phyloP scores from a whole-genome alignment of 2,113 vertebrate species.

The Pleuronectes platessa region DNA sequence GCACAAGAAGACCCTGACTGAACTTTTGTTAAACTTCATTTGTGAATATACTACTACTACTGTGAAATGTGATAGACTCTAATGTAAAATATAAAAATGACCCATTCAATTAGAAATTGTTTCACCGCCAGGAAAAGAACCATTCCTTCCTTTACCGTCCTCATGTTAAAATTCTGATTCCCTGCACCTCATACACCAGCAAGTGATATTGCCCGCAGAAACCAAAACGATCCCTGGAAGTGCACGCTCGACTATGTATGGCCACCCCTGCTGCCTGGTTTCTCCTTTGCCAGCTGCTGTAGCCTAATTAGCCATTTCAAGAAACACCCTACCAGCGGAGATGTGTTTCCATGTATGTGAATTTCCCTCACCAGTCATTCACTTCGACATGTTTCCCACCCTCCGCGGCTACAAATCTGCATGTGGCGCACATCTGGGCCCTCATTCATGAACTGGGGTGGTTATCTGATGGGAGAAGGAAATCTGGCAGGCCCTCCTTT shows the following conservation, averaged over 20 bases:
- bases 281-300: conserved; percentile 70
- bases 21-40: too few relatives aligned
- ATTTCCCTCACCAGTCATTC: conserved; percentile 64
- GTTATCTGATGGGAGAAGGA: conserved; percentile 73
- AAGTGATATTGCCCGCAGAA: conserved; percentile 42
- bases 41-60: too few relatives aligned
- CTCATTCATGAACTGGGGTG: conserved; percentile 65
- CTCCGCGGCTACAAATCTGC: conserved; percentile 62
- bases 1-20: background rate
- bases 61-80: background rate
- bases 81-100: background rate
- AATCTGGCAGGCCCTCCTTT: conserved; percentile 52
- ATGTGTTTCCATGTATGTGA: conserved; percentile 77
- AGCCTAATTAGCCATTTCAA: conserved; percentile 79
- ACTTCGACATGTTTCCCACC: conserved; percentile 69
- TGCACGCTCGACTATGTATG: conserved; percentile 13
- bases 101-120: background rate
- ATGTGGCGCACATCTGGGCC: conserved; percentile 79
- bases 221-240: conserved; percentile 28
- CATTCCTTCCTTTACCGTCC: background rate
- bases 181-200: conserved; percentile 16
- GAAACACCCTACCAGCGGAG: conserved; percentile 73
- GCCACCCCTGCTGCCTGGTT: conserved; percentile 62
- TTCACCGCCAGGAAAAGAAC: background rate
- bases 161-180: background rate